These are phyloP conservation scores for Anoplius nigerrimus DNA, from an alignment of 2,888 invertebrate genomes.

Conservation along the genomic window DNA sequence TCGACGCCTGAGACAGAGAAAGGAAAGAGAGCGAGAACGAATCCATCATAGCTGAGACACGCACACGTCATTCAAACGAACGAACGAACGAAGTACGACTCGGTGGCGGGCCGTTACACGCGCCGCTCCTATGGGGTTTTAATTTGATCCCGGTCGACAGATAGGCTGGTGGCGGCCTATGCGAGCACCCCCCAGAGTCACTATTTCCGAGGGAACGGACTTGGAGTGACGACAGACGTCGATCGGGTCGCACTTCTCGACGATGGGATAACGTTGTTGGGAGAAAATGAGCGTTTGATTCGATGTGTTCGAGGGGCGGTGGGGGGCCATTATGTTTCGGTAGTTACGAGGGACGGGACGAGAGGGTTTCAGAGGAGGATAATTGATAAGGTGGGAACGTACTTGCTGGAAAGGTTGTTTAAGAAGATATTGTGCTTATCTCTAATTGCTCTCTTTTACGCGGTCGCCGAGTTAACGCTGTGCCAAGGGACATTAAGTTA, in stretches of 20 bases:
- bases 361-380: too few relatives aligned
- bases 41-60: conserved; percentile 62
- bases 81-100: conserved; percentile 5
- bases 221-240: conserved; percentile 6
- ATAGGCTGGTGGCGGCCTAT: conserved; percentile 41
- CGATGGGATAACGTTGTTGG: conserved; percentile 5
- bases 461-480: too few relatives aligned
- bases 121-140: conserved; percentile 52
- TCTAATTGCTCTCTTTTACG: too few relatives aligned
- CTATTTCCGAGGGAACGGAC: conserved; percentile 18
- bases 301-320: not conserved
- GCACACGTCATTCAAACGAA: conserved; percentile 64
- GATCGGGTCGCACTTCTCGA: not conserved
- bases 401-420: too few relatives aligned
- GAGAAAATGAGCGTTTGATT: conserved; percentile 29
- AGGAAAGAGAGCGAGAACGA: conserved; percentile 45
- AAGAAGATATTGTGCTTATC: too few relatives aligned
- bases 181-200: conserved; percentile 18
- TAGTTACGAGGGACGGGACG: too few relatives aligned
- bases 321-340: too few relatives aligned
- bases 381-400: too few relatives aligned
- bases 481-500: too few relatives aligned
- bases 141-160: conserved; percentile 58
- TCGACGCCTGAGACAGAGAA: not conserved
- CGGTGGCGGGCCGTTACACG: conserved; percentile 17